Base-by-base conservation (phyloP, 1,140 invertebrate species). In the Eurosta solidaginis region DNA sequence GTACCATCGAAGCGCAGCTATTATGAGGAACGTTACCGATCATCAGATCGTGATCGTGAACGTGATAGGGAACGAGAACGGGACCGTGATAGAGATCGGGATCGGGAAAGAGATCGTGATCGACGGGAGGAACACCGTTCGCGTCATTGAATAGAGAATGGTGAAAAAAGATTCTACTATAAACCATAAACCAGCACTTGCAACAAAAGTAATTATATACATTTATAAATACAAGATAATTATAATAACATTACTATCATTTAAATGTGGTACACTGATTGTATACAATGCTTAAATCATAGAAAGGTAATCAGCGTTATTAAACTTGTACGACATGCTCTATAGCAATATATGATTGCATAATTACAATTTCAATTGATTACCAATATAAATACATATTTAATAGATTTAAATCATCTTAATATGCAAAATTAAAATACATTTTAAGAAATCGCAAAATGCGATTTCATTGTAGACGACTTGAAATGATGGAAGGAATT, bases 1-100 rank as follows among this genome's bases (percentile, higher is more conserved):
- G 85, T 87, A 84, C 85, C 88, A 36, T 87, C 85, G 14, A 86
- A 90, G 88, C 88, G 92, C 88, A 91, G 93, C 80, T 95, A 95
- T 90, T 95, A 95, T 89, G 94, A 95, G 81, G 94, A 94, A 87
- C 90, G 94, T 79, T 94, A 95, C 89, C 91, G 93, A 82, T 93
- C 94, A 83, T 90, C 92, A 77, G 91, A 93, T 81, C 89, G 90
- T 50, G 92, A 93, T 80, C 89, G 91, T 12, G 92, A 92, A 81
- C 89, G 92, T 17, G 92, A 93, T 81, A 89, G 91, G 54, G 92
- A 93, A 80, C 89, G 89, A 36, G 91, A 91, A 80, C 88, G 91
- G 3, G 92, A 92, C 80, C 84, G 91, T 25, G 91, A 92, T 81
- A 83, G 91, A n/a, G 92, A 93, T 81, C 88, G 90, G 68, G 92